Evolutionary conservation across 2,888 invertebrate genomes (phyloP), one percentile per base, ranked within the genome.

Genomic region (Lomographa bimaculata): DNA sequence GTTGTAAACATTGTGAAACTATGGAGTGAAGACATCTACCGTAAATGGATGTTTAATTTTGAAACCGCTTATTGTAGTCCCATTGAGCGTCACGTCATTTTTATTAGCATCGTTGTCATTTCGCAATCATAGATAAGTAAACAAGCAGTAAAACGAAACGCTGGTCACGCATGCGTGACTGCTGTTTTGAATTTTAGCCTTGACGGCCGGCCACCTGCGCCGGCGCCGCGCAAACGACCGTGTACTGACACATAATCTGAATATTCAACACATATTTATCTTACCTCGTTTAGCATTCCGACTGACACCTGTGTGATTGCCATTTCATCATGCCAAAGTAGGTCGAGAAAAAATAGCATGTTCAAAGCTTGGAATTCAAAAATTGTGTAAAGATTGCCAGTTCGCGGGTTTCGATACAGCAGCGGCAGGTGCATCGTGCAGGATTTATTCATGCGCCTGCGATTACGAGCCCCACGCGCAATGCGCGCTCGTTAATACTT

Each of bases 191-290:
- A 86, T 89, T 87, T 89, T 86, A 89, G 87, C 89, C 87, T 89
- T 89, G 89, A 86, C 90, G 89, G 86, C 83, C 83, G 80, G 82
- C 81, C 90, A 91, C 91, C 90, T 91, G 89, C 90, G 91, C 91
- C 90, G 91, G 86, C 90, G 91, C 90, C 90, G 90, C 86, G 83
- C 89, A 90, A 90, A 90, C 85, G 89, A 77, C 83, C 84, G 67
- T 84, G 85, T 85, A 84, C 82, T 76, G 82, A 79, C 82, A 83
- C 66, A 80, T 79, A 81, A 85, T 86, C 84, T 87, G 85, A 87
- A 89, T 89, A 89, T 87, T 87, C 85, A 87, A 85, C 82, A 75
- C 76, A 75, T 81, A 81, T 82, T 79, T 83, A 80, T 77, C 68
- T 71, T 74, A 68, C 59, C 71, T 78, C 82, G 73, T 76, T 86